phyloP scores from a whole-genome alignment of 2,797 vertebrate species.

The Sebastes oblongus region DNA sequence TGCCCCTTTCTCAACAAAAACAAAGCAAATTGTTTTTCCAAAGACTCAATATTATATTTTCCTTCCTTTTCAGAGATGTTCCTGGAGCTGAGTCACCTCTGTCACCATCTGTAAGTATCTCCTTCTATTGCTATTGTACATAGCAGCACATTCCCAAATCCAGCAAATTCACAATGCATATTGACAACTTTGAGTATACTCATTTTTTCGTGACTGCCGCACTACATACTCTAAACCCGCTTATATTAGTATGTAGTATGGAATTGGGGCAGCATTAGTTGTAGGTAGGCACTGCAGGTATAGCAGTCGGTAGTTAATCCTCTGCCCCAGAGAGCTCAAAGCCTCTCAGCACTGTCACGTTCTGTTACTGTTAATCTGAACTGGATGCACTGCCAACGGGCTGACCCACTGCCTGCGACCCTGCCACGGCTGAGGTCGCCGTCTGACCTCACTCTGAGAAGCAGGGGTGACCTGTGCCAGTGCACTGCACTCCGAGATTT shows the following conservation, averaged over 20 bases:
- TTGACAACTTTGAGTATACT: not conserved
- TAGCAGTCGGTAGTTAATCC: conserved; percentile 67
- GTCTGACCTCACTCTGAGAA: conserved; percentile 48
- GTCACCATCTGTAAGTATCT: not conserved
- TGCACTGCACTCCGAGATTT: conserved; percentile 15
- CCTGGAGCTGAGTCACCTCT: not conserved
- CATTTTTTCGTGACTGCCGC: not conserved
- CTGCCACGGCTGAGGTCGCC: conserved; percentile 48
- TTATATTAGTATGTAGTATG: conserved; percentile 38
- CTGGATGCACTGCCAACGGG: conserved; percentile 49
- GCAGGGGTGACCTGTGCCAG: conserved; percentile 38
- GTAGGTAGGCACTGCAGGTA: conserved; percentile 53
- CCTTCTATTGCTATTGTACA: not conserved
- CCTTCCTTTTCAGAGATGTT: not conserved
- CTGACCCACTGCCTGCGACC: conserved; percentile 70
- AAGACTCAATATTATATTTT: not conserved
- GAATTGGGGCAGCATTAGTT: conserved; percentile 52
- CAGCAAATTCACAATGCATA: not conserved
- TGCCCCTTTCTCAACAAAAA: not conserved
- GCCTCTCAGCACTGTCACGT: conserved; percentile 77
- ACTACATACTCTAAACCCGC: not conserved
- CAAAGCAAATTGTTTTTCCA: not conserved
- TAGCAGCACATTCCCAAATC: not conserved
- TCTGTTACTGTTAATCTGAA: conserved; percentile 77
- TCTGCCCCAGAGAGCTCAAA: conserved; percentile 64